Conservation (phyloP, 1,140 invertebrate genomes). For the Octopus bimaculoides region DNA sequence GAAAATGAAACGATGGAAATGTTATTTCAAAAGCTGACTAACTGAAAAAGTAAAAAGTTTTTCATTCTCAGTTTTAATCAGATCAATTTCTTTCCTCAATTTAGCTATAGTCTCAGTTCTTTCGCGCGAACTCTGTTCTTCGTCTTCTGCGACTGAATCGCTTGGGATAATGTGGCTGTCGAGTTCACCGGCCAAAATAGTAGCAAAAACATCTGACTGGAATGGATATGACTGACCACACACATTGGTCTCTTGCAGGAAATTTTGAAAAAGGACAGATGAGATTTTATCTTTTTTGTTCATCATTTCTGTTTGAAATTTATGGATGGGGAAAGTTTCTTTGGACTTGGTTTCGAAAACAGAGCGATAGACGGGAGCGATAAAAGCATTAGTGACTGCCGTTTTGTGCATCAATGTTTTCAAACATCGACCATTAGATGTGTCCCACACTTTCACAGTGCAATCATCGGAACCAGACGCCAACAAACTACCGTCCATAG, state of each 20-base stretch:
- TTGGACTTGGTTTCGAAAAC: neutral
- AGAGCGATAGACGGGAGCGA: constrained; percentile 57
- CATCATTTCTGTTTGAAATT: neutral
- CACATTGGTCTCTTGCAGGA: neutral
- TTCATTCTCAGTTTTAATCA: neutral
- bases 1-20: neutral
- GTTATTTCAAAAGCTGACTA: neutral
- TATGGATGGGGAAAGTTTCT: neutral
- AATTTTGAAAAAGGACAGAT: neutral
- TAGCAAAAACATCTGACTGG: neutral
- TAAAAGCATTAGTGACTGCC: constrained; percentile 69
- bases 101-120: neutral
- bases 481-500: constrained; percentile 67
- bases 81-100: neutral
- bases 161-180: neutral
- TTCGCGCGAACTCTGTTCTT: neutral
- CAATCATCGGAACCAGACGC: constrained; percentile 74
- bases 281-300: neutral
- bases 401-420: constrained; percentile 72
- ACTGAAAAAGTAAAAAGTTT: neutral
- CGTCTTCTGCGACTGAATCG: neutral
- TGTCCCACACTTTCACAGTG: constrained; percentile 76
- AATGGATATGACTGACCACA: neutral
- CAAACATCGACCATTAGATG: constrained; percentile 70
- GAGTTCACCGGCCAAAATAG: neutral